Conservation (phyloP, 2,113 vertebrate genomes). For the Tapirus terrestris region DNA sequence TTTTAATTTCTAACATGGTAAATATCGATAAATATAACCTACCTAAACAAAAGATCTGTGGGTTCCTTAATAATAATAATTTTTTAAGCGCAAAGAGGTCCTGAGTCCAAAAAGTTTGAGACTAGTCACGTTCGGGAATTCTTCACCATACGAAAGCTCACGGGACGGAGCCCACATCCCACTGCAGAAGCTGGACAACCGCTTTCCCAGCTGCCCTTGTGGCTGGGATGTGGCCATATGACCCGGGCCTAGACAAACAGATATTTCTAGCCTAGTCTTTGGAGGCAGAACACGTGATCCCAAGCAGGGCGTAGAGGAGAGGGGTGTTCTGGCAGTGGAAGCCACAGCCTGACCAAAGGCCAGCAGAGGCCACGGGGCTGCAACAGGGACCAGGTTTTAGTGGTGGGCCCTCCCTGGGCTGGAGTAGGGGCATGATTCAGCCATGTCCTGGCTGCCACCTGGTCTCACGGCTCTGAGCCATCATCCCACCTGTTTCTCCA, state of each 20-base stretch:
- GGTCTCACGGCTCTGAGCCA: neutral
- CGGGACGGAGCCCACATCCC: fast-evolving
- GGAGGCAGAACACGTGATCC: too few species aligned
- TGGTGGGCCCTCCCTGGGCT: neutral
- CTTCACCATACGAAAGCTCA: neutral
- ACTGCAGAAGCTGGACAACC: fast-evolving
- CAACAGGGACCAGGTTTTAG: neutral
- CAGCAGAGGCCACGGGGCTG: neutral
- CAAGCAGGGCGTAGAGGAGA: neutral
- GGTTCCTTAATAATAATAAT: neutral
- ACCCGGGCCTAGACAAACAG: neutral
- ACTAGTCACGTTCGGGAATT: neutral
- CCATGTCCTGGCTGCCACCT: neutral
- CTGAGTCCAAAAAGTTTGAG: neutral
- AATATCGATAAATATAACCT: neutral
- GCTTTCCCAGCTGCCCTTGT: neutral
- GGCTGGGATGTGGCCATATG: fast-evolving
- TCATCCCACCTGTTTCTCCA: neutral
- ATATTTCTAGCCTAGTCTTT: neutral
- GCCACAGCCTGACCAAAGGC: neutral
- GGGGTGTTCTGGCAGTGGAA: neutral
- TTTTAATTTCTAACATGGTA: conserved; percentile 8
- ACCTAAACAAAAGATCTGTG: neutral
- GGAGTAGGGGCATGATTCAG: neutral
- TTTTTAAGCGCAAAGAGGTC: neutral